A percentile compares a stretch with the other conserved stretches of the same genome.
Conservation (phyloP, 2,888 invertebrate genomes). For the Orthonevra nobilis region DNA sequence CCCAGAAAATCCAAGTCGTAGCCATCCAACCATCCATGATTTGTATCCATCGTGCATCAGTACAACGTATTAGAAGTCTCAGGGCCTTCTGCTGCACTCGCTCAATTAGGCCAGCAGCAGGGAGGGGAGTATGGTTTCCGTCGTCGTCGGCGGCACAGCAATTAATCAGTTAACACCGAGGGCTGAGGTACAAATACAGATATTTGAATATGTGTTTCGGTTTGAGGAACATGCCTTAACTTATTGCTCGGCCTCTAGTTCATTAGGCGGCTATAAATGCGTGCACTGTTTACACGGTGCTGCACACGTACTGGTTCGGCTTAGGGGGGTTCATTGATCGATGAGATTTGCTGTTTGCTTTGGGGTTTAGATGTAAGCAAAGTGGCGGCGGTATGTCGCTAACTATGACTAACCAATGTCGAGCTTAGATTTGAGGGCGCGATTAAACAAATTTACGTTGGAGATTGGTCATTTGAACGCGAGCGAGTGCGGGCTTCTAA, state of each 20-base stretch:
- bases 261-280: constrained; percentile 46
- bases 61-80: constrained; percentile 16
- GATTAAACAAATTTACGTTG: constrained; percentile 18
- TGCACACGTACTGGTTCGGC: not conserved
- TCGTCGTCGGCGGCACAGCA: constrained; percentile 33
- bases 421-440: not conserved
- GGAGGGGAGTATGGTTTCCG: constrained; percentile 42
- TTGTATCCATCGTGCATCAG: constrained; percentile 25
- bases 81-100: not conserved
- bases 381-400: constrained; percentile 6
- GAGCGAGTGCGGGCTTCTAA: too few species aligned
- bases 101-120: constrained; percentile 3
- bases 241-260: constrained; percentile 4
- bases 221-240: constrained; percentile 21
- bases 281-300: constrained; percentile 27
- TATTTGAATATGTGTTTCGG: constrained; percentile 37
- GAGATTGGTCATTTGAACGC: constrained; percentile 1
- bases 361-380: constrained; percentile 4
- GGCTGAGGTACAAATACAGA: not conserved
- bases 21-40: not conserved
- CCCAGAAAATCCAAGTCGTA: constrained; percentile 1
- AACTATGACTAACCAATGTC: not conserved
- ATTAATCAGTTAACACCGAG: constrained; percentile 53
- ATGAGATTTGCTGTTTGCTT: constrained; percentile 49
- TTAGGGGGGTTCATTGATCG: constrained; percentile 50